Percentiles rank a stretch among this genome's conserved stretches.
Evolutionary conservation across 2,888 invertebrate species (phyloP).

Genomic region (Abrostola tripartita): DNA sequence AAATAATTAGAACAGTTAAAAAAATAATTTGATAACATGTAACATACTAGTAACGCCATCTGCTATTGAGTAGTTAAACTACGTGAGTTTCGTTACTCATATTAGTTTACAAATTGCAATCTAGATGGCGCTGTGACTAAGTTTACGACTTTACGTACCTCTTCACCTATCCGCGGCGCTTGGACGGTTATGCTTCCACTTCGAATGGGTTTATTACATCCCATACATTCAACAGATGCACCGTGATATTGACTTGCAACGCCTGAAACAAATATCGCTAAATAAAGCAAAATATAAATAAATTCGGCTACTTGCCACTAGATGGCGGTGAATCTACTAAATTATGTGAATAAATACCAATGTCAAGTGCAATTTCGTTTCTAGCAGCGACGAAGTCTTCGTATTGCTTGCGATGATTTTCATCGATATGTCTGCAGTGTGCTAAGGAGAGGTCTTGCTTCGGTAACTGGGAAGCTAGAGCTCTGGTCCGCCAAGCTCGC

Average conservation of each 20-base stretch:
- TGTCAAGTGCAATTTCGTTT: conserved; percentile 98
- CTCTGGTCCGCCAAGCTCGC: conserved; percentile 82
- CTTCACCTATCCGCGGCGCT: conserved; percentile 94
- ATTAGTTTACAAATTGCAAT: neutral
- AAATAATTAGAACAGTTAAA: conserved; percentile 6
- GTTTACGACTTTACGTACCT: conserved; percentile 73
- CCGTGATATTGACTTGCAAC: conserved; percentile 90
- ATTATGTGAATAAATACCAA: conserved; percentile 88
- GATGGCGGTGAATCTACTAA: conserved; percentile 60
- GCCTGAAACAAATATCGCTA: conserved; percentile 74
- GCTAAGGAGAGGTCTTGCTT: conserved; percentile 97
- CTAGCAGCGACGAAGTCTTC: conserved; percentile 98
- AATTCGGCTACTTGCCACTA: conserved; percentile 58
- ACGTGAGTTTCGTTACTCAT: fast-evolving
- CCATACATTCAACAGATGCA: conserved; percentile 91
- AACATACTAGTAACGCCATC: conserved; percentile 55
- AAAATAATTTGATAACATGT: neutral
- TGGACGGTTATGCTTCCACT: conserved; percentile 95
- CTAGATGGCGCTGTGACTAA: conserved; percentile 31
- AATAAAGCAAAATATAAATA: conserved; percentile 31
- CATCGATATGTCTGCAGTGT: conserved; percentile 95
- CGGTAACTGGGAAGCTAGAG: conserved; percentile 96
- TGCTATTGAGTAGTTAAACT: conserved; percentile 55
- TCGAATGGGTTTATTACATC: conserved; percentile 93
- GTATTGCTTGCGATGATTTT: conserved; percentile 93